phyloP scores from a whole-genome alignment of 1,140 invertebrate species.

The Procambarus clarkii region DNA sequence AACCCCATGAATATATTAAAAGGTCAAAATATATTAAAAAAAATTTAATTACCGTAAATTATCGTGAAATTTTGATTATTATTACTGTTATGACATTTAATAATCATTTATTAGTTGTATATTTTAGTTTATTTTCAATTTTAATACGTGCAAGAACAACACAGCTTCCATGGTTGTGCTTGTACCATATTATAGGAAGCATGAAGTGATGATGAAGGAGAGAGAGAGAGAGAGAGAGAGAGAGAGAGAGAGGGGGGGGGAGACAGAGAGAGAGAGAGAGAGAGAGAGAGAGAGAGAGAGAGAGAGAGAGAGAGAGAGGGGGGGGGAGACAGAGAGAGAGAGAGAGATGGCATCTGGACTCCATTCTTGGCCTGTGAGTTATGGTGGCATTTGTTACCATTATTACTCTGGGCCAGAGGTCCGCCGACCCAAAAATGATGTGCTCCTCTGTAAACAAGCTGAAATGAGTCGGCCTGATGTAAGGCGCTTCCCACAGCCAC shows the following conservation, averaged over 20 bases:
- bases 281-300: background rate
- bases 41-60: no score
- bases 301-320: background rate
- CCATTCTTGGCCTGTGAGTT: slow-evolving; percentile 45
- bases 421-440: slow-evolving; percentile 44
- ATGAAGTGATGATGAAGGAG: no score
- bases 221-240: background rate
- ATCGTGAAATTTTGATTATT: no score
- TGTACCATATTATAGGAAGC: no score
- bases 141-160: no score
- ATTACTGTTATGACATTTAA: no score
- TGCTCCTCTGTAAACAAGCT: slow-evolving; percentile 46
- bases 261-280: background rate
- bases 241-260: background rate
- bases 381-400: slow-evolving; percentile 55
- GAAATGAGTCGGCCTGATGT: slow-evolving; percentile 45
- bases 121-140: no score
- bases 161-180: no score
- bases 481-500: background rate
- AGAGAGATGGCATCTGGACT: background rate
- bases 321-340: no score
- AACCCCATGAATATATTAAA: no score
- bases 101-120: no score
- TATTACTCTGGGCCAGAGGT: slow-evolving; percentile 9
- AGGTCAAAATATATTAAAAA: no score